A percentile compares a stretch with the other conserved stretches of the same genome.
Conservation (phyloP, 2,113 vertebrate genomes). For the Sinocyclocheilus anophthalmus region DNA sequence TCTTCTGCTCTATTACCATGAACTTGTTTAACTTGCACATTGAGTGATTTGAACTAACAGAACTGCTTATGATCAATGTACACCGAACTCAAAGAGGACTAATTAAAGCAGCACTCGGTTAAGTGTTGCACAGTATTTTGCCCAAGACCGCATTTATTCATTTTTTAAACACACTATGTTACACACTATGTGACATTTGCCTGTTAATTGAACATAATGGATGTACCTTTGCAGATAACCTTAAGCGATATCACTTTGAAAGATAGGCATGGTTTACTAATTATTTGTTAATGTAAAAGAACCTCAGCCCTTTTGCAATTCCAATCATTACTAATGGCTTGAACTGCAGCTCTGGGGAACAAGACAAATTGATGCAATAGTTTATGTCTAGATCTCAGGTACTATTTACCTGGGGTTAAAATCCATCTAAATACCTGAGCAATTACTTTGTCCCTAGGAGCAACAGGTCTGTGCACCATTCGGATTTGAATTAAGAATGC, state of each 20-base stretch:
- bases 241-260: background rate
- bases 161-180: background rate
- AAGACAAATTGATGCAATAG: constrained; percentile 34
- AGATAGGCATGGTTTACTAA: background rate
- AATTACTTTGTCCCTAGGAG: constrained; percentile 12
- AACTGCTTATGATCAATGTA: background rate
- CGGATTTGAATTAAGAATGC: background rate
- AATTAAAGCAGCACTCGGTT: background rate
- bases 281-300: constrained; percentile 5
- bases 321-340: constrained; percentile 40
- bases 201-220: background rate
- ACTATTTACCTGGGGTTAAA: constrained; percentile 44
- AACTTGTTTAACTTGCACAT: background rate
- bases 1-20: background rate
- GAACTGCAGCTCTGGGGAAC: constrained; percentile 15
- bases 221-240: background rate
- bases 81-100: background rate
- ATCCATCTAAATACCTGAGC: constrained; percentile 39
- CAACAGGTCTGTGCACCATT: background rate
- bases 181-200: background rate
- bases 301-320: constrained; percentile 12
- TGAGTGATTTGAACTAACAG: background rate
- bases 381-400: constrained; percentile 27
- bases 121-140: background rate
- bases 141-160: background rate